Conservation (phyloP, 1,140 invertebrate species). For the Ridgeia piscesae region DNA sequence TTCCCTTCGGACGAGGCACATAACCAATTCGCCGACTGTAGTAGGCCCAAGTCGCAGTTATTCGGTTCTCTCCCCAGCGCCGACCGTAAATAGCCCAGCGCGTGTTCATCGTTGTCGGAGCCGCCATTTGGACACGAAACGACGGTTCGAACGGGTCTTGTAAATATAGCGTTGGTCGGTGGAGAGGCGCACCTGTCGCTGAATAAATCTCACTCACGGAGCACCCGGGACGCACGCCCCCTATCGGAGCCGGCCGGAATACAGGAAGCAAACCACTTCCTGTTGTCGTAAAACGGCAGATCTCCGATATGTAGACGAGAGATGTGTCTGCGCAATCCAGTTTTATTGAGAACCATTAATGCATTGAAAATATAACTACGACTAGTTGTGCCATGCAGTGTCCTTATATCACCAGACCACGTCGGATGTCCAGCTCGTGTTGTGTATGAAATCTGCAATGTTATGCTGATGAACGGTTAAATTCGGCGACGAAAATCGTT, state of each 20-base stretch:
- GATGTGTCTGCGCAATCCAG: too few species aligned
- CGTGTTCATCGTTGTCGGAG: background rate
- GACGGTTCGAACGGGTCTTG: background rate
- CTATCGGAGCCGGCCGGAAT: background rate
- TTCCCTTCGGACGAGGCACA: background rate
- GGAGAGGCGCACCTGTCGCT: background rate
- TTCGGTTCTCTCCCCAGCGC: background rate
- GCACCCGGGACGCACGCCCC: background rate
- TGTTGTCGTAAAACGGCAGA: background rate
- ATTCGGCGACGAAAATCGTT: too few species aligned
- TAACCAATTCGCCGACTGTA: background rate
- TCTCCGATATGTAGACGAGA: background rate
- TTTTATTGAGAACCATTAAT: too few species aligned
- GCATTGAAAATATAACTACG: too few species aligned
- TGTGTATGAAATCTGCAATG: background rate
- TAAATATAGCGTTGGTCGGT: background rate
- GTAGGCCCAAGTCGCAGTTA: background rate
- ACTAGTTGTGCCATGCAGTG: too few species aligned
- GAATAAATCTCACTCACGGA: background rate
- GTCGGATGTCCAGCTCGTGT: too few species aligned
- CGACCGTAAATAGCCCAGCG: background rate
- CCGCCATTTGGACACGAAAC: background rate
- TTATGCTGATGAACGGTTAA: too few species aligned
- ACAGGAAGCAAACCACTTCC: background rate
- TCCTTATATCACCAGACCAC: too few species aligned